Evolutionary conservation across 2,888 invertebrate genomes (phyloP), one percentile per base, ranked within the genome.

Genomic region (Sinohyriopsis cumingii): DNA sequence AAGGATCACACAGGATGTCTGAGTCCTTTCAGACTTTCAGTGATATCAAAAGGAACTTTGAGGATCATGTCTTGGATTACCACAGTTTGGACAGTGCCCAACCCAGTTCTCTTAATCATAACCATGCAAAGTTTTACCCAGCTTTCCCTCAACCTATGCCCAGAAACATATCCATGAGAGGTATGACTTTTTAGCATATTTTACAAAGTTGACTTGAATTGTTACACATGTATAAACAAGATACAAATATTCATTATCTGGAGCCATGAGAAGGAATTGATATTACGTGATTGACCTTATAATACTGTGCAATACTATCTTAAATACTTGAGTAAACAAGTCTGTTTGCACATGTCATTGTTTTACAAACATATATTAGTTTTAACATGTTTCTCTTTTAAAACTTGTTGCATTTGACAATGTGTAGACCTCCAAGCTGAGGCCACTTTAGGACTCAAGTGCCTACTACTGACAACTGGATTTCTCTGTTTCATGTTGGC

Each of bases 91-190:
- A 93, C 78, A 87, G 91, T 74, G 91, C 92, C 78, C 85, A 85
- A 65, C n/a, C n/a, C n/a, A n/a, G n/a, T 57, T 93, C 93, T 91
- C 92, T 92, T 90, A 95, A 93, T 90, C 93, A 91, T 91, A 83
- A 79, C 74, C 85, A 83, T 20, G 94, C 93, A 64, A 93, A 95
- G 90, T 95, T 95, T 90, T 95, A 95, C 90, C 92, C 94, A 82
- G 93, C 95, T 90, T 95, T 94, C 90, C 94, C 94, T 56, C 86
- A 86, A 66, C 76, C 80, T 65, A 72, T 72, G 28, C 67, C 73
- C 59, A 77, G 80, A 59, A 78, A 72, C 62, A 75, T 84, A 59
- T 83, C 80, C 69, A 28, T 28, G 28, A 67, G 82, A 76, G 77
- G 84, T 84, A 73, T 63, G 72, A 70, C 5, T 28, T 28, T 28